phyloP scores from a whole-genome alignment of 2,797 vertebrate species.

The Hoplostethus atlanticus region DNA sequence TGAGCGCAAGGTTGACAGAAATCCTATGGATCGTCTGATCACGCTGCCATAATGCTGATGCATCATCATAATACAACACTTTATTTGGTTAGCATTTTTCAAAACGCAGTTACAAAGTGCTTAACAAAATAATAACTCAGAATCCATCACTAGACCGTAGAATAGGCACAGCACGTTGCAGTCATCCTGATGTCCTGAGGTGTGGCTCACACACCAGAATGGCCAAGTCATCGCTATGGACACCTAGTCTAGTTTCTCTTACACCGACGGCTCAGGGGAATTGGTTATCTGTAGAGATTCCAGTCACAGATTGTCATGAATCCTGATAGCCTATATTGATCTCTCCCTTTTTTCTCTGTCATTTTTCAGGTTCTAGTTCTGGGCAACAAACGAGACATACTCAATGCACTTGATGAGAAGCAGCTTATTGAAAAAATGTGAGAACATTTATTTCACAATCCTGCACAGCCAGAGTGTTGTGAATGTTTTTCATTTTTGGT shows the following conservation, averaged over 20 bases:
- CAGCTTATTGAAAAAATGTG: conserved; percentile 99
- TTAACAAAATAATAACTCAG: too few species aligned
- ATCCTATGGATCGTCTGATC: conserved; percentile 9
- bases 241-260: neutral
- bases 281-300: neutral
- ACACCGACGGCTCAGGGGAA: neutral
- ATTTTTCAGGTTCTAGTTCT: conserved; percentile 94
- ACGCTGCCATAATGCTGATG: conserved; percentile 5
- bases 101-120: too few species aligned
- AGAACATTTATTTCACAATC: conserved; percentile 51
- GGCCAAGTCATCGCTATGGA: too few species aligned
- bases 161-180: neutral
- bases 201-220: too few species aligned
- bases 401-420: conserved; percentile 96
- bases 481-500: too few species aligned
- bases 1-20: conserved; percentile 6
- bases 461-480: neutral
- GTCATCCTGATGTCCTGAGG: too few species aligned
- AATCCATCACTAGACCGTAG: neutral
- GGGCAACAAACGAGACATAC: conserved; percentile 97
- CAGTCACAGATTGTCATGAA: neutral
- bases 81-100: too few species aligned
- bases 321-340: neutral
- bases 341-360: neutral
- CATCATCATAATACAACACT: too few species aligned